Conservation (phyloP, 64 coral and sea anemone species). For the Montipora efflorescens region DNA sequence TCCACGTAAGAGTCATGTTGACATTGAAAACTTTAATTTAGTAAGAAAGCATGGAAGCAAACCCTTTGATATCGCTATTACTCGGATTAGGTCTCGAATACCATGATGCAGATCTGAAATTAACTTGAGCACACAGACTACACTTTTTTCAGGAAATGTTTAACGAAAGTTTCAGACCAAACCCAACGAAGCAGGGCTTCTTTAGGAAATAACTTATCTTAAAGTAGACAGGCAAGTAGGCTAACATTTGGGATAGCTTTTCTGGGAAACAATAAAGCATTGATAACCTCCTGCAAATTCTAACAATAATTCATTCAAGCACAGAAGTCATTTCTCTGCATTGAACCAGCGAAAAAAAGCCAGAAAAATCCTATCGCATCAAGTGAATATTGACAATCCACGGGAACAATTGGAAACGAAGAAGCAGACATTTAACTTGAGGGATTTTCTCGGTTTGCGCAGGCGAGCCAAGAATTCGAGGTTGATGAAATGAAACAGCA, state of each 20-base stretch:
- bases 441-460: not conserved
- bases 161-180: not conserved
- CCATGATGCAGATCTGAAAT: not conserved
- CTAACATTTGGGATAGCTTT: not conserved
- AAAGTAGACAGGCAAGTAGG: too few species aligned
- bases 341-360: not conserved
- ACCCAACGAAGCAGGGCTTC: too few species aligned
- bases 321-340: not conserved
- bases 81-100: not conserved
- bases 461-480: not conserved
- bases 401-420: not conserved
- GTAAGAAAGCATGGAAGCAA: not conserved
- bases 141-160: not conserved
- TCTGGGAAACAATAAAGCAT: slow-evolving; percentile 41
- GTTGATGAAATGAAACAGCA: not conserved
- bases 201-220: too few species aligned
- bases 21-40: not conserved
- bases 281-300: not conserved
- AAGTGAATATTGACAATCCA: not conserved
- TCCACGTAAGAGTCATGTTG: not conserved
- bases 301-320: not conserved
- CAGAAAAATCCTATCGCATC: not conserved
- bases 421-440: not conserved
- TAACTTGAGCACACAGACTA: not conserved
- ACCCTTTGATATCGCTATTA: not conserved